Conservation (phyloP, 2,888 invertebrate species). For the Pheosia gnoma region DNA sequence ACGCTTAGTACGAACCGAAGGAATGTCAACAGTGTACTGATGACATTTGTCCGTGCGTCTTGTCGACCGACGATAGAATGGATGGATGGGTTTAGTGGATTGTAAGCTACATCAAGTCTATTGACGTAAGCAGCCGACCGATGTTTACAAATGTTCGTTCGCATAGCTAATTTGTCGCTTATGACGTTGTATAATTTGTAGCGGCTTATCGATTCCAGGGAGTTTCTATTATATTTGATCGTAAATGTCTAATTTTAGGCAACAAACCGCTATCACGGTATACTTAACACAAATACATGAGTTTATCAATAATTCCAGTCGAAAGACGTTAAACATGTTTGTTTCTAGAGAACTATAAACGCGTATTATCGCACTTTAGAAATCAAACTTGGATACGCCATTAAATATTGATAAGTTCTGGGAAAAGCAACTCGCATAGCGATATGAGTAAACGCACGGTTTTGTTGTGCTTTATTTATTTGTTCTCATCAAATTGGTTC, state of each 20-base stretch:
- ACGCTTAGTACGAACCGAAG: too few species aligned
- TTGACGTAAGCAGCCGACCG: constrained; percentile 20
- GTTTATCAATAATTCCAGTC: not conserved
- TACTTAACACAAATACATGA: not conserved
- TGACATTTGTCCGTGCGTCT: too few species aligned
- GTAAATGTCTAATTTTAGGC: constrained; percentile 4
- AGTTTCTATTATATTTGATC: not conserved
- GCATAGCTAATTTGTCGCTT: not conserved
- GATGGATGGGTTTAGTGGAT: constrained; percentile 23
- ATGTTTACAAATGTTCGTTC: constrained; percentile 20
- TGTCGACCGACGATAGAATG: too few species aligned
- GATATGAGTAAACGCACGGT: constrained; percentile 25
- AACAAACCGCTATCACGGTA: not conserved
- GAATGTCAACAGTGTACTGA: too few species aligned
- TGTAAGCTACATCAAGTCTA: constrained; percentile 22
- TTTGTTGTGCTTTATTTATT: not conserved
- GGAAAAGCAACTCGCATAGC: constrained; percentile 28
- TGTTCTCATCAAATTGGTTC: too few species aligned
- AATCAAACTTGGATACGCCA: constrained; percentile 32
- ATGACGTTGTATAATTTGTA: not conserved
- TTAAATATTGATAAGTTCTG: constrained; percentile 41
- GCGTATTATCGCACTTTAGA: constrained; percentile 34
- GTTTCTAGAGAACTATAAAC: constrained; percentile 3
- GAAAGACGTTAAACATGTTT: constrained; percentile 5
- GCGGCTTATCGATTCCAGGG: constrained; percentile 15